A percentile compares a stretch with the other conserved stretches of the same genome.
These are phyloP conservation scores for Pentalonia nigronervosa DNA, from an alignment of 1,140 invertebrate genomes.

Conservation along the genomic window DNA sequence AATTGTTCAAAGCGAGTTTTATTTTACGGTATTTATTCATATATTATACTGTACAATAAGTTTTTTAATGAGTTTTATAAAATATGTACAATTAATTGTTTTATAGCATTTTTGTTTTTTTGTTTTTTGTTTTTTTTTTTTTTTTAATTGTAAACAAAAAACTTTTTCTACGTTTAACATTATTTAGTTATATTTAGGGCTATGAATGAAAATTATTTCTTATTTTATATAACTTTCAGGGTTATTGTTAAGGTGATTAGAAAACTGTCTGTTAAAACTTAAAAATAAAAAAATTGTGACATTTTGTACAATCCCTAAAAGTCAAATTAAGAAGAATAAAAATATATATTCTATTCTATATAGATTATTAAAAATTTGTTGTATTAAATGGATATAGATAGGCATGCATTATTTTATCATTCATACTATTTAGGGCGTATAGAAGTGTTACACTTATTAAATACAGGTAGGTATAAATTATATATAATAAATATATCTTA, in stretches of 20 bases:
- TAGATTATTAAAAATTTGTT: not conserved
- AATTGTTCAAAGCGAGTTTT: not conserved
- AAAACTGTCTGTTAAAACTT: not conserved
- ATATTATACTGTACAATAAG: not conserved
- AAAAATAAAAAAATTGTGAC: not conserved
- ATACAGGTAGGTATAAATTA: not conserved
- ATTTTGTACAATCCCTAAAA: slow-evolving; percentile 9
- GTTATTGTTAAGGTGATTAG: not conserved
- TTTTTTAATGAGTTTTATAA: not conserved
- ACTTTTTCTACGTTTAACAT: not conserved
- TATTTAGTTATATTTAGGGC: not conserved
- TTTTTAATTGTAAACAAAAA: not conserved
- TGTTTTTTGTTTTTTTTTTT: too few relatives aligned
- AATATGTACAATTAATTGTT: not conserved
- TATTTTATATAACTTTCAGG: slow-evolving; percentile 1
- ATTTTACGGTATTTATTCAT: not conserved
- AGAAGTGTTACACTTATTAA: not conserved
- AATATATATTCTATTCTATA: not conserved
- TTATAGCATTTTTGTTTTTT: not conserved
- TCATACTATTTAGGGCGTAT: not conserved
- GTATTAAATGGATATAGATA: not conserved
- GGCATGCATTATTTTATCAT: not conserved
- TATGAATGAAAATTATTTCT: not conserved
- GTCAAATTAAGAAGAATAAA: not conserved
- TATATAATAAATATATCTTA: too few relatives aligned